Base-by-base conservation (phyloP, 2,888 invertebrate genomes). In the Euplexia lucipara region DNA sequence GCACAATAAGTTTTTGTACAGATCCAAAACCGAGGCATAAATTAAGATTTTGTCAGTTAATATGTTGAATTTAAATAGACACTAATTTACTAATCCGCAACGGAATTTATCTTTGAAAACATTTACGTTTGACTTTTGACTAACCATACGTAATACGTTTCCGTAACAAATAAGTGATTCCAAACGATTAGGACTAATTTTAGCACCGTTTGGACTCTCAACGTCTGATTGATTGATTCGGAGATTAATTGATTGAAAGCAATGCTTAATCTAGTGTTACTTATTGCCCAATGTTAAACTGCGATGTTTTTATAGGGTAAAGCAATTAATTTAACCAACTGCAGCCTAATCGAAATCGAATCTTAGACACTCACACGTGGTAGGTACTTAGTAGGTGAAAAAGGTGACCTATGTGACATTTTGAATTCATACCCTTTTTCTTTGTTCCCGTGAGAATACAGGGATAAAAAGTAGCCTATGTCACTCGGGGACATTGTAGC, bases 201-300 rank as follows among this genome's bases (percentile, higher is more conserved):
- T 61, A 18, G 20, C 37, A 53, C 8, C 34, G n/a, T 57, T 52
- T 39, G 44, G n/a, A 35, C 47, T 59, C 10, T 14, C 8, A 22
- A 47, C n/a, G n/a, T n/a, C 34, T 14, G 42, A 68, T 41, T 69
- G 52, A 74, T 71, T 60, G 59, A 75, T 71, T 51, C 49, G 12
- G 34, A 3, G 20, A 56, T 75, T 74, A 74, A 71, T 71, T 71
- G 49, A 74, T 75, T 45, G 75, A 61, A 75, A 69, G 10, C 32
- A 48, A 41, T 54, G 60, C 42, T 60, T 71, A 74, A 75, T 75
- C 52, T 69, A 53, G 35, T 69, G 56, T 53, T 52, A 47, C 51
- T 48, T 52, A 68, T 53, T 42, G 16, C 8, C 9, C 3, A 49
- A 32, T 54, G 18, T 22, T 41, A n/a, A 18, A 7, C 16, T 32